These are phyloP conservation scores for Cantharis nigra DNA, from an alignment of 2,888 invertebrate genomes.

Conservation along the genomic window DNA sequence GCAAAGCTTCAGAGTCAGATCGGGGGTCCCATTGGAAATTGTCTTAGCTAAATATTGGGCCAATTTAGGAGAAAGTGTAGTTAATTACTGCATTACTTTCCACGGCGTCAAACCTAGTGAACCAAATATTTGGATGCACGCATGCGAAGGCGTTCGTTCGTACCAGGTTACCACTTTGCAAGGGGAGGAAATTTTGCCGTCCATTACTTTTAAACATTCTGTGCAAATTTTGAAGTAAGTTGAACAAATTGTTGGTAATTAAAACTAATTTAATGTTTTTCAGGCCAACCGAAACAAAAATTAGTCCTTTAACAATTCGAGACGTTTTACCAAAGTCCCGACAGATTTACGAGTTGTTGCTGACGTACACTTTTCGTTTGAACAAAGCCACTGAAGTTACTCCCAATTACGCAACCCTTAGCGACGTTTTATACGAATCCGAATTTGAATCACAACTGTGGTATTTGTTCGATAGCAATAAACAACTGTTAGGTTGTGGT, in stretches of 20 bases:
- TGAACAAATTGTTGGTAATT: background rate
- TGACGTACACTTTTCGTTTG: slow-evolving; percentile 86
- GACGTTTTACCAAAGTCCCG: slow-evolving; percentile 86
- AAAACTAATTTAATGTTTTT: slow-evolving; percentile 38
- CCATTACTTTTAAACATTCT: slow-evolving; percentile 73
- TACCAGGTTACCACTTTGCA: slow-evolving; percentile 73
- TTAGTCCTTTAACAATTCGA: slow-evolving; percentile 75
- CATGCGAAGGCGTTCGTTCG: slow-evolving; percentile 74
- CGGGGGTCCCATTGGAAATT: slow-evolving; percentile 81
- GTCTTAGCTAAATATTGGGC: slow-evolving; percentile 96
- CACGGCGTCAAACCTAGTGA: slow-evolving; percentile 78
- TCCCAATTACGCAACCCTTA: slow-evolving; percentile 78
- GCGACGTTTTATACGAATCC: slow-evolving; percentile 90
- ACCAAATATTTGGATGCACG: slow-evolving; percentile 69
- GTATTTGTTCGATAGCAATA: slow-evolving; percentile 92
- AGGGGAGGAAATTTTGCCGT: slow-evolving; percentile 80
- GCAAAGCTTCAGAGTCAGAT: slow-evolving; percentile 76
- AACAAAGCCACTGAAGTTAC: slow-evolving; percentile 82
- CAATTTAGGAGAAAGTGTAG: slow-evolving; percentile 75
- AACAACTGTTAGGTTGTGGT: slow-evolving; percentile 82
- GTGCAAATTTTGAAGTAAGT: slow-evolving; percentile 71
- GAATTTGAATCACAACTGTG: slow-evolving; percentile 96
- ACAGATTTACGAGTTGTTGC: slow-evolving; percentile 88
- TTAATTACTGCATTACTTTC: slow-evolving; percentile 81
- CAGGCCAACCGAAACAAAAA: slow-evolving; percentile 82